Conservation (phyloP, 1,140 invertebrate species). For the Nephotettix cincticeps region DNA sequence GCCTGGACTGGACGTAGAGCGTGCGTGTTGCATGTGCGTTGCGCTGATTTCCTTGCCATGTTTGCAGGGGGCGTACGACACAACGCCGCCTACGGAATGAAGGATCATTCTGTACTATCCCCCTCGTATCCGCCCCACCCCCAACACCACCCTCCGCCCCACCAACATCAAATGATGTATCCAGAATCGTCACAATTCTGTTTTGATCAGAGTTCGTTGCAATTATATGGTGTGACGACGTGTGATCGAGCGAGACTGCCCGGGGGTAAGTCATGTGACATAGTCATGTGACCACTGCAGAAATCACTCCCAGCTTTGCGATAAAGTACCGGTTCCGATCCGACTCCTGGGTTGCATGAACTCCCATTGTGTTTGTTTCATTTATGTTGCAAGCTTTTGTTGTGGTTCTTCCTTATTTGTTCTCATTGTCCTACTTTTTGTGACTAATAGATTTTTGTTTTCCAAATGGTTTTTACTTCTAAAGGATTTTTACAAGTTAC, state of each 20-base stretch:
- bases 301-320: slow-evolving; percentile 24
- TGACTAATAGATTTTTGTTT: no score
- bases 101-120: slow-evolving; percentile 52
- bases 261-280: slow-evolving; percentile 56
- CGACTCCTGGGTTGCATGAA: slow-evolving; percentile 9
- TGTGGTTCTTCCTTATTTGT: slow-evolving; percentile 21
- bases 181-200: slow-evolving; percentile 56
- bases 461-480: no score
- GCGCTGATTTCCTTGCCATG: neutral
- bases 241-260: slow-evolving; percentile 52
- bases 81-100: slow-evolving; percentile 29
- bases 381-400: slow-evolving; percentile 20
- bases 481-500: no score
- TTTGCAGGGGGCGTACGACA: slow-evolving; percentile 30
- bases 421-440: neutral
- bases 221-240: slow-evolving; percentile 53
- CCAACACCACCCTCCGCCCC: slow-evolving; percentile 49
- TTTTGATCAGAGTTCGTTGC: slow-evolving; percentile 52
- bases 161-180: slow-evolving; percentile 53
- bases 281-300: slow-evolving; percentile 30
- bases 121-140: slow-evolving; percentile 51
- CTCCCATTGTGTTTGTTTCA: neutral
- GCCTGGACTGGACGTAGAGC: neutral
- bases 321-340: neutral
- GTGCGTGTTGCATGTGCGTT: slow-evolving; percentile 1